phyloP scores from a whole-genome alignment of 2,797 vertebrate species.

The Falco concolor region DNA sequence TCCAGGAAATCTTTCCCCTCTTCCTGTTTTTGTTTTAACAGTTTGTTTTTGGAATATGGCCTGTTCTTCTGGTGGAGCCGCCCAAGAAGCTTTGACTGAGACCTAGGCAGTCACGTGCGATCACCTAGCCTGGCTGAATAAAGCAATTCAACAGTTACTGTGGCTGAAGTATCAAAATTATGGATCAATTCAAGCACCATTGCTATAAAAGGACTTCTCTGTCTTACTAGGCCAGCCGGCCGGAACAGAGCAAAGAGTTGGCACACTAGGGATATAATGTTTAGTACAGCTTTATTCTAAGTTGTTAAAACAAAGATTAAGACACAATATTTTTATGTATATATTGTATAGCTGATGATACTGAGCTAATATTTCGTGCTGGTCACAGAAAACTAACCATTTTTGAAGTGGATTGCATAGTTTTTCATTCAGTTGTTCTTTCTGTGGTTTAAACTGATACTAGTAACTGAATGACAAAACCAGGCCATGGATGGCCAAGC shows the following conservation, averaged over 20 bases:
- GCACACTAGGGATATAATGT: neutral
- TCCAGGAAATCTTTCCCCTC: neutral
- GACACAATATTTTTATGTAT: slow-evolving; percentile 42
- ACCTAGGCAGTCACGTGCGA: neutral
- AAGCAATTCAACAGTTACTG: slow-evolving; percentile 30
- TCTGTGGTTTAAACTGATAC: slow-evolving; percentile 35
- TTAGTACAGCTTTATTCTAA: slow-evolving; percentile 44
- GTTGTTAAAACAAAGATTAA: slow-evolving; percentile 36
- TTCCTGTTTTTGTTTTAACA: slow-evolving; percentile 62
- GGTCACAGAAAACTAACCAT: slow-evolving; percentile 65
- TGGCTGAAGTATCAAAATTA: slow-evolving; percentile 37
- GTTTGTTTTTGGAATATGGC: slow-evolving; percentile 95
- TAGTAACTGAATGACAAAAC: slow-evolving; percentile 59
- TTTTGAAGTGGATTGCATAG: slow-evolving; percentile 47
- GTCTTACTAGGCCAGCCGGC: neutral
- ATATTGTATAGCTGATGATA: slow-evolving; percentile 55
- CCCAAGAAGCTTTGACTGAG: slow-evolving; percentile 83
- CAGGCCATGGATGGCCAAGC: neutral
- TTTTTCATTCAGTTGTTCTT: slow-evolving; percentile 50
- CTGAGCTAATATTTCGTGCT: slow-evolving; percentile 59
- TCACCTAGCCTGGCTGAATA: slow-evolving; percentile 12
- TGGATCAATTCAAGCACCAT: neutral
- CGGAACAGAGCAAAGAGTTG: slow-evolving; percentile 6
- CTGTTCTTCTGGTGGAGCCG: slow-evolving; percentile 86
- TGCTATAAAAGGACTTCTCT: slow-evolving; percentile 29